Base-by-base conservation (phyloP, 2,797 vertebrate species). In the Pangasius djambal region DNA sequence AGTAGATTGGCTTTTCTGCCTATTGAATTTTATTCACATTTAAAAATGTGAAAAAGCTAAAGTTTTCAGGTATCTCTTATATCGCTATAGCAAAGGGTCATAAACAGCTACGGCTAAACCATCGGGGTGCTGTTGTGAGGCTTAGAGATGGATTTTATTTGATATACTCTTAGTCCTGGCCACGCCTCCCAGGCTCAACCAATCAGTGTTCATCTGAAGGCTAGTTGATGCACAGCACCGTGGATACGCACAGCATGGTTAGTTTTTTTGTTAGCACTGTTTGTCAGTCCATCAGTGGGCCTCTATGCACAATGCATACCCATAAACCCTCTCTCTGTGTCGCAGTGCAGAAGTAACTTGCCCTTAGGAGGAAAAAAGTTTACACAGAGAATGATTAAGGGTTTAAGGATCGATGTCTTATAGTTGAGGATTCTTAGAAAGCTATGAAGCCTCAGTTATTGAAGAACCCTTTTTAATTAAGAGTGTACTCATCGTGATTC, bases 211-310 rank as follows among this genome's bases (percentile, higher is more conserved):
- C 12, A n/a, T 74, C 25, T n/a, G 15, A 31, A 37, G 37, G 22
- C 22, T 31, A 44, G 22, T 3, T 63, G 25, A 63, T 83, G 5
- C 57, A 63, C 81, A 82, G 81, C 25, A 25, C 75, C 5, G 1
- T 55, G 44, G 81, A 82, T 86, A 87, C 48, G 48, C 69, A 83
- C 77, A 63, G 74, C 63, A 10, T 50, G 4, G 59, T 67, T 20
- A 3, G 3, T 55, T 34, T 59, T 83, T 63, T 83, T 40, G 55
- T 82, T 6, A 10, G 16, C 15, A 31, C 25, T 65, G 28, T 67
- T 84, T 67, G 25, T 67, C 28, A 67, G 61, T 65, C 28, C 40
- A 18, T 83, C 61, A 20, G 13, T 83, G 6, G 28, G 16, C n/a
- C 15, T 67, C 61, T 67, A n/a, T 48, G 13, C 15, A 83, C 61